phyloP scores from a whole-genome alignment of 2,797 vertebrate genomes.

The Fundulus diaphanus region DNA sequence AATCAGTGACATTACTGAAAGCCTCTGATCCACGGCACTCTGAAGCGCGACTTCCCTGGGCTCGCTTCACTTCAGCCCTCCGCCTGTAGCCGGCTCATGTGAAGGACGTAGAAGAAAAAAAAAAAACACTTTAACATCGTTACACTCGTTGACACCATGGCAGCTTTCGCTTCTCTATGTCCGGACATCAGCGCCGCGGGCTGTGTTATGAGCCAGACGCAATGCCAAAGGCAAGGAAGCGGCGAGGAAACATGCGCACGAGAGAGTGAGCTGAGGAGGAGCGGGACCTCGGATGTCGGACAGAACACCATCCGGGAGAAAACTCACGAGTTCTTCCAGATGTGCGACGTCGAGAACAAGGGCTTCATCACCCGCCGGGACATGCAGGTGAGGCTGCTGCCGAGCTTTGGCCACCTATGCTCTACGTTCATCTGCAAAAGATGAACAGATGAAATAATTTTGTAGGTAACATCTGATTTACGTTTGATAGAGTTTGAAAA shows the following conservation, averaged over 20 bases:
- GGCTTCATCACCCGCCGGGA: conserved; percentile 89
- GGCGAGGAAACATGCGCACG: conserved; percentile 10
- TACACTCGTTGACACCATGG: conserved; percentile 67
- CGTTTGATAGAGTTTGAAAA: not conserved
- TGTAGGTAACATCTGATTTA: too few species aligned
- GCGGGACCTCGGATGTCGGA: conserved; percentile 36
- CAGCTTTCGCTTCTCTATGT: conserved; percentile 56
- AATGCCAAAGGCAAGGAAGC: conserved; percentile 31
- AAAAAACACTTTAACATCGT: conserved; percentile 11
- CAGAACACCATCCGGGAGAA: conserved; percentile 82
- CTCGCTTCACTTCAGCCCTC: conserved; percentile 45
- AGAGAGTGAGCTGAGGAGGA: conserved; percentile 4
- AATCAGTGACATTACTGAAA: conserved; percentile 62
- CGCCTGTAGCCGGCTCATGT: conserved; percentile 61
- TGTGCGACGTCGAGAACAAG: conserved; percentile 91
- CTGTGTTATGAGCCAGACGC: conserved; percentile 28
- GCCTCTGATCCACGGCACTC: conserved; percentile 71
- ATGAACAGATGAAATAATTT: too few species aligned
- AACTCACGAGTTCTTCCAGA: conserved; percentile 91
- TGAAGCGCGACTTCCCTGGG: conserved; percentile 57
- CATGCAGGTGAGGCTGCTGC: conserved; percentile 86
- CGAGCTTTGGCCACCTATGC: not conserved
- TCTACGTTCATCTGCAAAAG: not conserved
- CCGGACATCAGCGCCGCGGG: not conserved
- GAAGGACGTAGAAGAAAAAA: conserved; percentile 53